These are phyloP conservation scores for Myripristis murdjan DNA, from an alignment of 2,797 vertebrate genomes.

Conservation along the genomic window DNA sequence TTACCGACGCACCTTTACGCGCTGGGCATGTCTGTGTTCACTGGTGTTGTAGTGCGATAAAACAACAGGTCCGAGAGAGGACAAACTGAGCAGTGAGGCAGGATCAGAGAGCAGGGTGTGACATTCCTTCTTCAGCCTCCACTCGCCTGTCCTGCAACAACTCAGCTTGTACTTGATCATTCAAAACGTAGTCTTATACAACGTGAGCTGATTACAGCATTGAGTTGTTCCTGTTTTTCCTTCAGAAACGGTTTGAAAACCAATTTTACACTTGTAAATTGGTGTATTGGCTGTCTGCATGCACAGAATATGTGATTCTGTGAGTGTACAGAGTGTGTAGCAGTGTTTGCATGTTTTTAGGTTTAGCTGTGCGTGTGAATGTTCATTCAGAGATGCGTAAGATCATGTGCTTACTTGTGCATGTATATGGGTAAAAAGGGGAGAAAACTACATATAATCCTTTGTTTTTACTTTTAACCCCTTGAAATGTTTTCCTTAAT, in stretches of 20 bases:
- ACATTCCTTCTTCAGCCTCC: slow-evolving; percentile 63
- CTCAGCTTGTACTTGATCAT: neutral
- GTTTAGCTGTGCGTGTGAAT: neutral
- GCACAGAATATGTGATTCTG: slow-evolving; percentile 27
- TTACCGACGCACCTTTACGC: slow-evolving; percentile 39
- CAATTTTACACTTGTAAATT: no score
- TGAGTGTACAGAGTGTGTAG: slow-evolving; percentile 25
- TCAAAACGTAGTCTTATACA: neutral
- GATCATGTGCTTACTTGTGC: neutral
- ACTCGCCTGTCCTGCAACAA: slow-evolving; percentile 28
- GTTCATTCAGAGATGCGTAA: neutral
- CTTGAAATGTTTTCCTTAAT: no score
- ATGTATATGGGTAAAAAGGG: neutral
- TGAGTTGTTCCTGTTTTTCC: no score
- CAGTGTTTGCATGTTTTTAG: neutral
- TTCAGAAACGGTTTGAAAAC: no score
- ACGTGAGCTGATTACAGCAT: neutral
- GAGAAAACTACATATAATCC: no score
- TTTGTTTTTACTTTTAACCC: no score
- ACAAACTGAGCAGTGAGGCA: slow-evolving; percentile 60
- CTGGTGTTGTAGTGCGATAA: slow-evolving; percentile 75
- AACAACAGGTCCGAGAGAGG: slow-evolving; percentile 73
- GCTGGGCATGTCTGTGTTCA: slow-evolving; percentile 67
- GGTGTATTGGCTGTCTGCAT: neutral
- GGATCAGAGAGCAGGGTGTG: slow-evolving; percentile 59